Evolutionary conservation across 2,797 vertebrate genomes (phyloP).

Genomic region (Liasis olivaceus): DNA sequence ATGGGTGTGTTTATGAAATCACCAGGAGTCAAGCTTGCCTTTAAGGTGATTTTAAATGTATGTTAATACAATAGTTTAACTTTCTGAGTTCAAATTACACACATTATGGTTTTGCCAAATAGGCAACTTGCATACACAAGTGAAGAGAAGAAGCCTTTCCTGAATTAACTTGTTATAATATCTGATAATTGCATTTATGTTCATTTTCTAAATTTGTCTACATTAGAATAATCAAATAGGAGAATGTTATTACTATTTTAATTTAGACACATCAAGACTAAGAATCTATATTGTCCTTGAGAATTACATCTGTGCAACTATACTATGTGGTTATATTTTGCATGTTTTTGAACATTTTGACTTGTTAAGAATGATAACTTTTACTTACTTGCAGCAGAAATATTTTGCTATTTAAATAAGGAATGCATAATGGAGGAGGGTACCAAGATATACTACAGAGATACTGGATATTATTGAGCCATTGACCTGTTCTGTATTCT

Average conservation of each 20-base stretch:
- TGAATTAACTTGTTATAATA: neutral
- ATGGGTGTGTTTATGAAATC: neutral
- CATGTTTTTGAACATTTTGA: neutral
- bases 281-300: neutral
- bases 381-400: neutral
- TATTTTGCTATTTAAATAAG: neutral
- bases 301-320: neutral
- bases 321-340: neutral
- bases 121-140: neutral
- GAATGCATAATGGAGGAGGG: neutral
- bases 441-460: neutral
- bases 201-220: neutral
- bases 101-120: neutral
- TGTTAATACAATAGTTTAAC: neutral
- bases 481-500: neutral
- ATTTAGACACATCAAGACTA: neutral
- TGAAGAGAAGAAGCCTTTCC: neutral
- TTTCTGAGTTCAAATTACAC: neutral
- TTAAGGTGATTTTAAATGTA: neutral
- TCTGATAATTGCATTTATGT: neutral
- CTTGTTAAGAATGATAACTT: neutral
- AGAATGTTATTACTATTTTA: neutral
- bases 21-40: neutral
- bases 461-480: neutral
- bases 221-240: neutral